Conservation (phyloP, 2,113 vertebrate genomes). For the Menura novaehollandiae region DNA sequence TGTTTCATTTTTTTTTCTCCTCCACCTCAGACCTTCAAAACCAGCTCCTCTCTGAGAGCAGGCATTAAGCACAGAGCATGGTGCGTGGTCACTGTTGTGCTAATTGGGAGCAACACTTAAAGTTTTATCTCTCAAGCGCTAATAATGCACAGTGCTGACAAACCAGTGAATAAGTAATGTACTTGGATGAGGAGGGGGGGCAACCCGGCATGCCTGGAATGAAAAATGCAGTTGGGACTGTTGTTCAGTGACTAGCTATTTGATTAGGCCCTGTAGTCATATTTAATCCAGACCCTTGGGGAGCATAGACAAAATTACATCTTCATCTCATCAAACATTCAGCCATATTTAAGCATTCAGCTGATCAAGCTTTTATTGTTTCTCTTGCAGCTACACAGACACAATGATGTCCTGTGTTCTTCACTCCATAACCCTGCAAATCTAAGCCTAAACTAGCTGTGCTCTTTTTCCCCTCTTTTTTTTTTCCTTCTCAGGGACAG, state of each 20-base stretch:
- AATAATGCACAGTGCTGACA: conserved; percentile 97
- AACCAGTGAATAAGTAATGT: conserved; percentile 93
- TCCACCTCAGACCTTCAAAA: conserved; percentile 95
- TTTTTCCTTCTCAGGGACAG: neutral
- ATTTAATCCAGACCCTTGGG: conserved; percentile 90
- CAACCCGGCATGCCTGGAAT: conserved; percentile 80
- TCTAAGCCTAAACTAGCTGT: conserved; percentile 35
- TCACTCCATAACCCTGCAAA: conserved; percentile 56
- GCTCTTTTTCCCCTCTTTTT: neutral
- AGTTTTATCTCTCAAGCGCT: conserved; percentile 99
- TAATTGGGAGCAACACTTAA: conserved; percentile 99
- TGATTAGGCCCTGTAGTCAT: conserved; percentile 90
- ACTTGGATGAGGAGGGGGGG: conserved; percentile 60
- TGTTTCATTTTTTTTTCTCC: conserved; percentile 91
- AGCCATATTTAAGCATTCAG: conserved; percentile 86
- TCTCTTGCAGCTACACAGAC: conserved; percentile 79
- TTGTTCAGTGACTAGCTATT: conserved; percentile 83
- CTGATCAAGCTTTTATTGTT: conserved; percentile 87
- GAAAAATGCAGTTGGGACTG: conserved; percentile 85
- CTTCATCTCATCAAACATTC: conserved; percentile 98
- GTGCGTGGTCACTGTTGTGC: conserved; percentile 96
- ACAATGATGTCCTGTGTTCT: conserved; percentile 76
- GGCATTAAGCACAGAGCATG: conserved; percentile 90
- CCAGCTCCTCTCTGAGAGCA: conserved; percentile 90
- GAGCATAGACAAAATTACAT: conserved; percentile 87